phyloP scores from a whole-genome alignment of 2,888 invertebrate species.

The Andrena bucephala region DNA sequence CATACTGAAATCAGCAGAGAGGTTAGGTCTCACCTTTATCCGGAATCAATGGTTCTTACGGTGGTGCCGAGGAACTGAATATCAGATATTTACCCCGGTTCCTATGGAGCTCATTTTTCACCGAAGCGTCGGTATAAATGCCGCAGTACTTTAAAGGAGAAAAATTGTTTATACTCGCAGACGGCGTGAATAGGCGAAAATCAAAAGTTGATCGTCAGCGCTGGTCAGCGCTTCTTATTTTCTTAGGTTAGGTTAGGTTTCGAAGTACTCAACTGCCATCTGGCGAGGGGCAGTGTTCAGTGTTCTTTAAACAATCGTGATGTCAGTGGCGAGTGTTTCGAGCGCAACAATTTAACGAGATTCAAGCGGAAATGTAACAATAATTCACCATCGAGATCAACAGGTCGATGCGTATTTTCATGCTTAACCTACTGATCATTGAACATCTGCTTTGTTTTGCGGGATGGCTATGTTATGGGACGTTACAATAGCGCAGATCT shows the following conservation, averaged over 20 bases:
- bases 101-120: constrained; percentile 96
- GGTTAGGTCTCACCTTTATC: constrained; percentile 66
- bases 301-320: constrained; percentile 4
- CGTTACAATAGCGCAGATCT: no score
- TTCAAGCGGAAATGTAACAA: not conserved
- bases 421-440: not conserved
- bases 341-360: not conserved
- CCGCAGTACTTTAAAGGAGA: constrained; percentile 11
- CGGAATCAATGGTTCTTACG: constrained; percentile 55
- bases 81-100: constrained; percentile 92
- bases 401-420: not conserved
- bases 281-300: constrained; percentile 5
- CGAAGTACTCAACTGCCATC: constrained; percentile 21
- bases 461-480: not conserved
- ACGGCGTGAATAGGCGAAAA: constrained; percentile 81
- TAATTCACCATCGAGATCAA: not conserved
- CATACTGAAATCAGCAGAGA: constrained; percentile 91
- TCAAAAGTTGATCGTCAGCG: constrained; percentile 73
- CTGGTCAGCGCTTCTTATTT: constrained; percentile 25
- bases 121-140: constrained; percentile 29
- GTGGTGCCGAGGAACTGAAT: constrained; percentile 12
- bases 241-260: constrained; percentile 27
- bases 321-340: not conserved
- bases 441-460: not conserved
- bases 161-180: constrained; percentile 71